Base-by-base conservation (phyloP, 2,888 invertebrate genomes). In the Parascotia fuliginaria region DNA sequence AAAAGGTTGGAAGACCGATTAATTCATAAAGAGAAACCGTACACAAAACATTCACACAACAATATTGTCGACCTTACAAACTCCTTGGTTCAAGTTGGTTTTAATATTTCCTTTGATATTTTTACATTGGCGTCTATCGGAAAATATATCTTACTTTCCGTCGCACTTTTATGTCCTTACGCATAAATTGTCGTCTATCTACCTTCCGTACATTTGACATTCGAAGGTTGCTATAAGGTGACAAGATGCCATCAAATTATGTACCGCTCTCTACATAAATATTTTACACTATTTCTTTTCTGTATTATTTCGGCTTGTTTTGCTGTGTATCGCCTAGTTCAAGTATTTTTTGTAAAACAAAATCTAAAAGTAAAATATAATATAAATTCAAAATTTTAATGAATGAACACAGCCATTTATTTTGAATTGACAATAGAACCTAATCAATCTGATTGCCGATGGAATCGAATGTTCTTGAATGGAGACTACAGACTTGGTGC, bases 241-340 rank as follows among this genome's bases (percentile, higher is more conserved):
- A 64, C 71, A 64, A 66, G 60, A 54, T 60, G 42, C 58, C 56
- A 71, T 70, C 65, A 70, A 73, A 73, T 71, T 64, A 70, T 60
- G 57, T 60, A 60, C 60, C 45, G 51, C 55, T 46, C 48, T 49
- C 59, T 48, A 13, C 44, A 27, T 65, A 67, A 65, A 70, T 68
- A 70, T 70, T 71, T 64, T 60, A 61, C 55, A 65, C 46, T 44
- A 49, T 60, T 49, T 63, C 55, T 38, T 50, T 34, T 27, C 24
- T 28, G 28, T 46, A 33, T 45, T 53, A 56, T 60, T 51, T 60
- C 42, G 38, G 24, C 29, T n/a, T n/a, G n/a, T n/a, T n/a, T n/a
- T n/a, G n/a, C n/a, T n/a, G n/a, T n/a, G n/a, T n/a, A n/a, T n/a
- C n/a, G n/a, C n/a, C n/a, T n/a, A n/a, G n/a, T n/a, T n/a, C n/a